phyloP scores from a whole-genome alignment of 2,888 invertebrate genomes.

The Xestia ashworthii region DNA sequence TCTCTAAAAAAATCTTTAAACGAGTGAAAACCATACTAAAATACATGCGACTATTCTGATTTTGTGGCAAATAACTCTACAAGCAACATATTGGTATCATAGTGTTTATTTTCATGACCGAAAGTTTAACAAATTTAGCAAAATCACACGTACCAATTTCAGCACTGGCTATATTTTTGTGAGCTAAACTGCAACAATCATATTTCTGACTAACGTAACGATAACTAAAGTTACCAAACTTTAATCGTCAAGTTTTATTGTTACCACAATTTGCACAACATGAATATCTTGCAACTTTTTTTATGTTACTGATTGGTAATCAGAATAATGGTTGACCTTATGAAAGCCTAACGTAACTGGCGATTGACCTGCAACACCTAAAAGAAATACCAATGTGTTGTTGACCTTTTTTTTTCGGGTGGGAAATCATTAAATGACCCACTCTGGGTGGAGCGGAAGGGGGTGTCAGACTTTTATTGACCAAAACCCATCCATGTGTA shows the following conservation, averaged over 20 bases:
- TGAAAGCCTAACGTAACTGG: neutral
- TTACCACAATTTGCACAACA: slow-evolving; percentile 24
- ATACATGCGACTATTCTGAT: too few relatives aligned
- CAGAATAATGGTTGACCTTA: neutral
- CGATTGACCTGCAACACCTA: neutral
- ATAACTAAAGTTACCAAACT: slow-evolving; percentile 21
- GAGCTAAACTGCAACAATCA: slow-evolving; percentile 1
- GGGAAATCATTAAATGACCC: too few relatives aligned
- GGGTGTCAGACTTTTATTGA: too few relatives aligned
- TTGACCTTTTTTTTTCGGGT: neutral
- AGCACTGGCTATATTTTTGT: neutral
- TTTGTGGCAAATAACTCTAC: too few relatives aligned
- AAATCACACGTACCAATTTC: slow-evolving; percentile 18
- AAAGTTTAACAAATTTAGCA: neutral
- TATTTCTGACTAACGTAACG: slow-evolving; percentile 14
- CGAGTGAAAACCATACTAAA: too few relatives aligned
- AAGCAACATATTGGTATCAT: too few relatives aligned
- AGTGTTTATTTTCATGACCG: neutral
- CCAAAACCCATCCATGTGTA: too few relatives aligned
- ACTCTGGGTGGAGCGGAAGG: too few relatives aligned
- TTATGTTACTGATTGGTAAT: slow-evolving; percentile 30
- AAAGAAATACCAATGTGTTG: neutral
- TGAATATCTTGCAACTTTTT: slow-evolving; percentile 41
- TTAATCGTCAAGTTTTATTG: slow-evolving; percentile 17
- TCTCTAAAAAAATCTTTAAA: too few relatives aligned